Base-by-base conservation (phyloP, 2,888 invertebrate species). In the Polyommatus icarus region DNA sequence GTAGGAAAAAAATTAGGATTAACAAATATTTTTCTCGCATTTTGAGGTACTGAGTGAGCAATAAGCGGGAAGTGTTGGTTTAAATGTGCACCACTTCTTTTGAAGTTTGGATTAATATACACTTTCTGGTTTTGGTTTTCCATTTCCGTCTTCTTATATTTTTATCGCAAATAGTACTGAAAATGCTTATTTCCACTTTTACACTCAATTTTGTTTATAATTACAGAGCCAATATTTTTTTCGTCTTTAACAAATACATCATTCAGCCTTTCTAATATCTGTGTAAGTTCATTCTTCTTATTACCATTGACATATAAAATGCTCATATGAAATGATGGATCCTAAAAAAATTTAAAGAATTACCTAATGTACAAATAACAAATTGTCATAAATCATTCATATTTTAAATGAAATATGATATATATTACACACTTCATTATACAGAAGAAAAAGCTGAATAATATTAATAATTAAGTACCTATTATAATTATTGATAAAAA, bases 261-360 rank as follows among this genome's bases (percentile, higher is more conserved):
- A 85, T 95, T 95, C n/a, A 97, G 86, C 57, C 90, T 83, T 0
- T 94, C 89, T 79, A 96, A 84, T 80, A 94, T 85, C 50, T 85
- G 81, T 76, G 87, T 89, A 15, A 97, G 84, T 79, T 93, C 85
- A 32, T 90, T 84, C 83, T 94, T 94, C 81, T 95, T 91, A 88
- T 98, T 95, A 0, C 97, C 97, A 77, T 96, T 91, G 79, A 96
- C 95, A 98, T 98, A 98, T 15, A 96, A 92, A 81, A 98, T 92
- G 86, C 98, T 98, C 84, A 97, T 95, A 86, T 98, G 98, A 90
- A 97, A 97, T 2, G 97, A 97, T 29, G 97, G 96, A 86, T 97
- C 95, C 98, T 98, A 95, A 95, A 82, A 85, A 85, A n/a, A 40
- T 8, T n/a, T 36, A 72, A 72, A n/a, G 3, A 72, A 1, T 24